Percentiles rank a stretch among this genome's conserved stretches.
These are phyloP conservation scores for Augochlora pura DNA, from an alignment of 1,140 invertebrate genomes.

Conservation along the genomic window DNA sequence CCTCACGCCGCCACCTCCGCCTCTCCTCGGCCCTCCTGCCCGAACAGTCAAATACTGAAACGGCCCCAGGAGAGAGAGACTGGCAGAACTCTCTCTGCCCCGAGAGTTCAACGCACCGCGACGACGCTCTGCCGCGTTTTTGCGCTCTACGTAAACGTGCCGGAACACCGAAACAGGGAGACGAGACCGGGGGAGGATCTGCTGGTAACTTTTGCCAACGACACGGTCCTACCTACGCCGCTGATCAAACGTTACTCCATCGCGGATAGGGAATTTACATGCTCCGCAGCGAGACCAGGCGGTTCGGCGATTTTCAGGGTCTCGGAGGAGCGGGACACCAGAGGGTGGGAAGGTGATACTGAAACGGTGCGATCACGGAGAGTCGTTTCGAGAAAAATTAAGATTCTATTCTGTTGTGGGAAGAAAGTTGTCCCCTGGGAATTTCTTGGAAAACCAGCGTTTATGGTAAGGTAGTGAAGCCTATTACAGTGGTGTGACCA, in stretches of 20 bases:
- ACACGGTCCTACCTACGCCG: not conserved
- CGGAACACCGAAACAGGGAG: not conserved
- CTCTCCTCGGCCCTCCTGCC: not conserved
- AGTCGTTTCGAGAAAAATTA: too few species aligned
- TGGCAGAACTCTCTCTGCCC: conserved; percentile 51
- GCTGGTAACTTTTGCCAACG: not conserved
- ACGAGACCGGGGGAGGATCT: not conserved
- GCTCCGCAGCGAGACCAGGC: not conserved
- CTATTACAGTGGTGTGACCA: too few species aligned
- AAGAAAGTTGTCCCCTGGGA: too few species aligned
- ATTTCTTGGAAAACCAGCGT: too few species aligned
- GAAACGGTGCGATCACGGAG: too few species aligned
- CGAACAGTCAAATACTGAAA: conserved; percentile 69
- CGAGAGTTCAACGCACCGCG: conserved; percentile 60
- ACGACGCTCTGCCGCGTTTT: conserved; percentile 17
- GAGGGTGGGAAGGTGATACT: too few species aligned
- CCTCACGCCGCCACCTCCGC: not conserved
- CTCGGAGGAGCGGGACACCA: too few species aligned
- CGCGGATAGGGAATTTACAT: conserved; percentile 3
- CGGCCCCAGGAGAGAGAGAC: conserved; percentile 43
- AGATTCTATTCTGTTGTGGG: too few species aligned
- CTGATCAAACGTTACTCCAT: not conserved
- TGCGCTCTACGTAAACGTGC: conserved; percentile 20
- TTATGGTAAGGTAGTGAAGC: too few species aligned
- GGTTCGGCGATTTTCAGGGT: not conserved